Evolutionary conservation across 1,140 invertebrate species (phyloP).

Genomic region (Lordiphosa collinella): DNA sequence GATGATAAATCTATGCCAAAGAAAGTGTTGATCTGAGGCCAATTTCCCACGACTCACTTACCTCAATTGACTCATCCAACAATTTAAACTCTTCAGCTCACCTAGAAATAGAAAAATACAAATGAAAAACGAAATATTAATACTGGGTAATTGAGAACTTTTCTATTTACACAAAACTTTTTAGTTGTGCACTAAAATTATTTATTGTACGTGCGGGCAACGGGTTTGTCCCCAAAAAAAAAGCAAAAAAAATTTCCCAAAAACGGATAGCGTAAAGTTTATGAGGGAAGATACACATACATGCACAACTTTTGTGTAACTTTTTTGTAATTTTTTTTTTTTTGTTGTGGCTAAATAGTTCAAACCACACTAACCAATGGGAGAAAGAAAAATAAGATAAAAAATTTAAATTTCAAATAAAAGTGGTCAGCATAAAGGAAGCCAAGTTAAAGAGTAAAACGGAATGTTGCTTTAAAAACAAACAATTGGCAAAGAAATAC

Average conservation of each 20-base stretch:
- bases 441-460: no score
- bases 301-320: slow-evolving; percentile 4
- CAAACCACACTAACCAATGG: slow-evolving; percentile 2
- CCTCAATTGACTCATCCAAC: background rate
- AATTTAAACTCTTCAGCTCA: slow-evolving; percentile 22
- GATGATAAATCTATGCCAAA: slow-evolving; percentile 21
- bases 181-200: slow-evolving; percentile 28
- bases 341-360: slow-evolving; percentile 25
- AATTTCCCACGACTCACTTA: slow-evolving; percentile 59
- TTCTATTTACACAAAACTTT: slow-evolving; percentile 44
- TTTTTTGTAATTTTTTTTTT: slow-evolving; percentile 24
- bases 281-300: background rate
- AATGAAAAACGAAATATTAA: slow-evolving; percentile 29
- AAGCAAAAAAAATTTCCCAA: no score
- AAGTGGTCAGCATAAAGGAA: slow-evolving; percentile 1
- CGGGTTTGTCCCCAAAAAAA: slow-evolving; percentile 13
- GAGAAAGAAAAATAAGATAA: slow-evolving; percentile 16
- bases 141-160: slow-evolving; percentile 20
- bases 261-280: no score
- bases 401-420: slow-evolving; percentile 6
- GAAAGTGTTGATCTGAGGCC: slow-evolving; percentile 50
- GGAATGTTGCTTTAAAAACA: background rate
- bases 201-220: slow-evolving; percentile 27
- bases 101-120: slow-evolving; percentile 39
- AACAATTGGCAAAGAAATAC: background rate